Conservation (phyloP, 2,797 vertebrate species). For the Otus scops region DNA sequence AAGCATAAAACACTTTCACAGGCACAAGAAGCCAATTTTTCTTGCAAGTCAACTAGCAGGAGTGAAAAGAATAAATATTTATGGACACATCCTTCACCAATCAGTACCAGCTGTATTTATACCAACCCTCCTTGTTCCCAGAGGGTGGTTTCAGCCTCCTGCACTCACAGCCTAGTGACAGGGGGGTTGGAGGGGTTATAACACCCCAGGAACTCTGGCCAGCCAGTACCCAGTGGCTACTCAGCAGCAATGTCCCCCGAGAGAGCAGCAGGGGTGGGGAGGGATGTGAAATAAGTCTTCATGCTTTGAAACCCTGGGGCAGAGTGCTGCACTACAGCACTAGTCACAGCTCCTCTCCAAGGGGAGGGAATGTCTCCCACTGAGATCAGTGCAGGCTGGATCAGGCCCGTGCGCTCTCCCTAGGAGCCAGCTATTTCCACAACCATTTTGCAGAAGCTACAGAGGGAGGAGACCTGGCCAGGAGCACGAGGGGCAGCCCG, state of each 20-base stretch:
- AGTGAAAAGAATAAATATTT: not conserved
- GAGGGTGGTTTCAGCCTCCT: not conserved
- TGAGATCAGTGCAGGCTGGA: not conserved
- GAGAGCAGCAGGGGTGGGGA: not conserved
- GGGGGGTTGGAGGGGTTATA: not conserved
- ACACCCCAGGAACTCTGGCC: not conserved
- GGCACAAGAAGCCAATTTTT: not conserved
- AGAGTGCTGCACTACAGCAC: not conserved
- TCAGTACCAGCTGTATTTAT: not conserved
- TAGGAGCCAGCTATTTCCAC: not conserved
- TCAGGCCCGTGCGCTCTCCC: not conserved
- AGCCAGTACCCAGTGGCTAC: not conserved
- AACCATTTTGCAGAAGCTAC: not conserved
- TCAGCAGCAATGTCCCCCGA: not conserved
- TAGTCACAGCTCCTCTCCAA: not conserved
- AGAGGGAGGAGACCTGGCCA: not conserved
- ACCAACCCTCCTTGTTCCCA: not conserved
- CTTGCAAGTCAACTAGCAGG: not conserved
- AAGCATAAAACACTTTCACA: not conserved
- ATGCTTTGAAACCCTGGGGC: not conserved
- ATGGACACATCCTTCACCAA: not conserved
- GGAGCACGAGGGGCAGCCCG: not conserved
- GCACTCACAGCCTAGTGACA: not conserved
- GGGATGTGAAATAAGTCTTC: not conserved
- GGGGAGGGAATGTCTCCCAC: not conserved